A percentile compares a stretch with the other conserved stretches of the same genome.
Evolutionary conservation across 2,888 invertebrate genomes (phyloP).

Genomic region (Agrochola litura): DNA sequence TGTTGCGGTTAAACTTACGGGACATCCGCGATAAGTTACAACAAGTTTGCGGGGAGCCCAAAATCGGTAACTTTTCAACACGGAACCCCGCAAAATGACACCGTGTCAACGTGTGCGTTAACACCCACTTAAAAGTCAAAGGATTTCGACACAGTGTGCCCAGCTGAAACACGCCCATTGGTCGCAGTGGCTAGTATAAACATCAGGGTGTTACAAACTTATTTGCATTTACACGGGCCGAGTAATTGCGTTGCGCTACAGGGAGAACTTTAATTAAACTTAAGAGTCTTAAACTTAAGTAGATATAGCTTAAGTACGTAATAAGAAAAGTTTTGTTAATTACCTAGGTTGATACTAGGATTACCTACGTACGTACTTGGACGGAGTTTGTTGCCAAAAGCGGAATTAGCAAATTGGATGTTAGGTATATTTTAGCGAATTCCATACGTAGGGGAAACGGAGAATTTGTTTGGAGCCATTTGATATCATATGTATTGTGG

Average conservation of each 20-base stretch:
- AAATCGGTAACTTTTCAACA: slow-evolving; percentile 64
- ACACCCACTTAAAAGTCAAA: slow-evolving; percentile 45
- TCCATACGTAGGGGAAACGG: slow-evolving; percentile 19
- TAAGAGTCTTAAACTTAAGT: slow-evolving; percentile 86
- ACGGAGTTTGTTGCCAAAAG: slow-evolving; percentile 67
- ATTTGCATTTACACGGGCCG: slow-evolving; percentile 90
- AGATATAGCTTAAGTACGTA: slow-evolving; percentile 83
- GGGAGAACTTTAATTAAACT: slow-evolving; percentile 90
- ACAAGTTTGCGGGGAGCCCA: slow-evolving; percentile 74
- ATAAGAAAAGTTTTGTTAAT: slow-evolving; percentile 86
- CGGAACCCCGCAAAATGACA: slow-evolving; percentile 44
- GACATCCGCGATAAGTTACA: slow-evolving; percentile 79
- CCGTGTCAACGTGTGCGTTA: slow-evolving; percentile 52
- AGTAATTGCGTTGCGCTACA: slow-evolving; percentile 89
- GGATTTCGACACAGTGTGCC: slow-evolving; percentile 63
- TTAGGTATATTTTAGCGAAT: slow-evolving; percentile 52
- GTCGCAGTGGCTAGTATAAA: slow-evolving; percentile 82
- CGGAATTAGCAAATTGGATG: slow-evolving; percentile 65
- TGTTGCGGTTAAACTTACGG: slow-evolving; percentile 83
- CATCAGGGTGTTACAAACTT: slow-evolving; percentile 86
- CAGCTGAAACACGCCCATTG: slow-evolving; percentile 69
- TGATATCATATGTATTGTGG: slow-evolving; percentile 59
- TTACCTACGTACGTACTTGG: slow-evolving; percentile 57
- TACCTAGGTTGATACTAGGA: slow-evolving; percentile 74
- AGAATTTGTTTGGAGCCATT: slow-evolving; percentile 47